Base-by-base conservation (phyloP, 2,888 invertebrate genomes). In the Idaea straminata region DNA sequence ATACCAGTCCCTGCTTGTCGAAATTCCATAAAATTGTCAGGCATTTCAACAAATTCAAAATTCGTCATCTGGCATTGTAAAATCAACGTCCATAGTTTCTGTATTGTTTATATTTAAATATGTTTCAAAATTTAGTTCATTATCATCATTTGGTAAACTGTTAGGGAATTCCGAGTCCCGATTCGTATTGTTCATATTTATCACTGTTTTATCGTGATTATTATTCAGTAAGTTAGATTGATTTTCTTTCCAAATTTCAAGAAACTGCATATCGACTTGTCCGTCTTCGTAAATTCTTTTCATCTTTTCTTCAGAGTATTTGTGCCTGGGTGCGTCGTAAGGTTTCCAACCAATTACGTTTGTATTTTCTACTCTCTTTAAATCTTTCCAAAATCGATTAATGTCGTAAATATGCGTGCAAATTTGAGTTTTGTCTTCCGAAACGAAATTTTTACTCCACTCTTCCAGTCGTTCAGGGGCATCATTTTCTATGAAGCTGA, bases 231-330 rank as follows among this genome's bases (percentile, higher is more conserved):
- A 57, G 57, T 57, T 58, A n/a, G 15, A 58, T 58, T 7, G n/a
- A 58, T 58, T 58, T 0, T 73, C 72, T 15, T 79, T 81, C 91
- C 92, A 92, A 13, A 82, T 77, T 35, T 91, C 91, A 16, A 87
- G 69, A 5, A 92, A 77, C 0, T 85, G 89, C 4, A 76, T 72
- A 62, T 91, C 90, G 0, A 92, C 64, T 16, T 87, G 84, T 64
- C 83, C 85, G 0, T 85, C 85, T 15, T 84, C 83, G 74, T 85
- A 89, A 0, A 79, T 75, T 0, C 87, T 81, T 15, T 71, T 68
- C 35, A 91, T 83, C 72, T 90, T 87, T n/a, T 84, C 69, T 66
- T 88, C 85, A 68, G 81, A 80, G 64, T 83, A 86, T 16, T 82
- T 80, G 6, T 62, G 38, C 35, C 66, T 65, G 10, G 64, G 57